Percentiles rank a stretch among this genome's conserved stretches.
These are phyloP conservation scores for Sipha flava DNA, from an alignment of 1,140 invertebrate species.

Conservation along the genomic window DNA sequence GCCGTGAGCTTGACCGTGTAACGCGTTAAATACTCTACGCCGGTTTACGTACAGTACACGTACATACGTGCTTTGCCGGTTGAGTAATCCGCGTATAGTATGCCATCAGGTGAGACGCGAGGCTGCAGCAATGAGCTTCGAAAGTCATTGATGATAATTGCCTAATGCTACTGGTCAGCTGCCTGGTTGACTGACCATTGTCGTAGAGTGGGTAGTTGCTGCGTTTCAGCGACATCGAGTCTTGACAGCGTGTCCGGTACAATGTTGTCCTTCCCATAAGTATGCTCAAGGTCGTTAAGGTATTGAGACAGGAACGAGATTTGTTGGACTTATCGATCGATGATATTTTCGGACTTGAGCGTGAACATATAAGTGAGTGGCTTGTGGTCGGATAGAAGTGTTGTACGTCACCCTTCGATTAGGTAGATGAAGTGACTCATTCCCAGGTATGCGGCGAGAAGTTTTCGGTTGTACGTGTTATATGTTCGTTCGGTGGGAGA, in stretches of 20 bases:
- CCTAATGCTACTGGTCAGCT: background rate
- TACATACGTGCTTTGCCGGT: background rate
- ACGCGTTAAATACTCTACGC: background rate
- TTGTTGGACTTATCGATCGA: slow-evolving; percentile 39
- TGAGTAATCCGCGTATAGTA: background rate
- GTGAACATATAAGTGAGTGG: slow-evolving; percentile 39
- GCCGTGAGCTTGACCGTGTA: background rate
- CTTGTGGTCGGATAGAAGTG: slow-evolving; percentile 42
- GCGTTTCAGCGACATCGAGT: background rate
- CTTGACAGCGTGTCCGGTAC: slow-evolving; percentile 42
- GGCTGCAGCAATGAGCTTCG: background rate
- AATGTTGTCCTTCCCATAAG: slow-evolving; percentile 40
- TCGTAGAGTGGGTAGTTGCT: no score
- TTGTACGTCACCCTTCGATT: slow-evolving; percentile 38
- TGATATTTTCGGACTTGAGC: slow-evolving; percentile 38
- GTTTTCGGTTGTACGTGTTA: slow-evolving; percentile 42
- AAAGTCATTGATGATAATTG: background rate
- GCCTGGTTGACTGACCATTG: background rate
- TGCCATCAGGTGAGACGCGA: background rate
- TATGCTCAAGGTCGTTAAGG: slow-evolving; percentile 37
- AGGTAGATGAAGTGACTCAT: slow-evolving; percentile 40
- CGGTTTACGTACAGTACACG: background rate
- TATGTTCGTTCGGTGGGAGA: slow-evolving; percentile 38
- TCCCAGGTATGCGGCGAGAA: slow-evolving; percentile 40
- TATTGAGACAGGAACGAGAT: slow-evolving; percentile 41